Conservation (phyloP, 2,797 vertebrate species). For the Lemur catta region DNA sequence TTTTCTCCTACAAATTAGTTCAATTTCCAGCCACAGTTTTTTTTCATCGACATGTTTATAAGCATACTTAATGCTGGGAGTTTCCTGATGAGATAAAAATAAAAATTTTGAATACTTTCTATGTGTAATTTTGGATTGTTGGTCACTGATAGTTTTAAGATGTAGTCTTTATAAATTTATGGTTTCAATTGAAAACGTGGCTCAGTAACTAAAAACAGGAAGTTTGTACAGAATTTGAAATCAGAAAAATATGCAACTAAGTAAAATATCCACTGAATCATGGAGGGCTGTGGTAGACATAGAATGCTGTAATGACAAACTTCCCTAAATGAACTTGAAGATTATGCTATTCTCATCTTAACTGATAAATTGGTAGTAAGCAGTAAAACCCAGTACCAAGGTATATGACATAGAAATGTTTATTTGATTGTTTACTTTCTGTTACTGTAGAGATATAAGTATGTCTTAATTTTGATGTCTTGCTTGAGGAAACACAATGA, state of each 20-base stretch:
- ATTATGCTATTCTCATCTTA: background rate
- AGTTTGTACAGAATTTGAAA: slow-evolving; percentile 43
- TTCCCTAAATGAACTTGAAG: background rate
- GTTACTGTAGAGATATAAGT: background rate
- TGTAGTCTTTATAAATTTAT: slow-evolving; percentile 49
- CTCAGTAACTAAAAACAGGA: slow-evolving; percentile 59
- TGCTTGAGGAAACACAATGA: background rate
- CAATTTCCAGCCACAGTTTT: background rate
- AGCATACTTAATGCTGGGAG: background rate
- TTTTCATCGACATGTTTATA: slow-evolving; percentile 10
- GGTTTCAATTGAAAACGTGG: slow-evolving; percentile 59
- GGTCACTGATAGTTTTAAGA: slow-evolving; percentile 61
- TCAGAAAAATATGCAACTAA: slow-evolving; percentile 42
- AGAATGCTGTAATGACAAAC: background rate
- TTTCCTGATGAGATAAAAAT: slow-evolving; percentile 62
- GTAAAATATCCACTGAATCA: background rate
- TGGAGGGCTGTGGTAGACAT: background rate
- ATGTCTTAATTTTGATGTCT: background rate
- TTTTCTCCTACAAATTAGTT: slow-evolving; percentile 34
- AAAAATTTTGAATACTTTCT: slow-evolving; percentile 53
- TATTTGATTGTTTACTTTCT: background rate
- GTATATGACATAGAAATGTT: background rate
- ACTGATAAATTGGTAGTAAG: background rate
- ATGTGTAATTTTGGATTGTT: slow-evolving; percentile 37
- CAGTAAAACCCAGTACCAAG: background rate